Conservation (phyloP, 2,888 invertebrate species). For the Cerceris ruficornis region DNA sequence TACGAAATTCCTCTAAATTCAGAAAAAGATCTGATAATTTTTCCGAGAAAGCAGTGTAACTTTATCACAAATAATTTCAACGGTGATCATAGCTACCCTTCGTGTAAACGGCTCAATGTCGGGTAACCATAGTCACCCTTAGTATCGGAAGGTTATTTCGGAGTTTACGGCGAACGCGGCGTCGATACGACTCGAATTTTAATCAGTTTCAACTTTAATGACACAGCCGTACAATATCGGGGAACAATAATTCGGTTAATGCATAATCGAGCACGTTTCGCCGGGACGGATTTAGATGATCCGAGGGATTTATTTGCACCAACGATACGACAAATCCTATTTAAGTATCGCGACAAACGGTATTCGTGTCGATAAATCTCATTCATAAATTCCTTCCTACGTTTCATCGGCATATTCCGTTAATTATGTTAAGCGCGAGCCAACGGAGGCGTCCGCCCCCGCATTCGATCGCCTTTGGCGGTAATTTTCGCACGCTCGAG, state of each 20-base stretch:
- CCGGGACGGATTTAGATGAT: constrained; percentile 20
- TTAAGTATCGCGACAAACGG: constrained; percentile 35
- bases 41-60: no score
- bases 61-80: no score
- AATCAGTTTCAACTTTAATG: constrained; percentile 45
- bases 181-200: constrained; percentile 34
- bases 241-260: constrained; percentile 52
- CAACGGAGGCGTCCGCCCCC: no score
- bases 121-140: background rate
- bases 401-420: background rate
- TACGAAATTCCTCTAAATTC: no score
- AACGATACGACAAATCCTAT: constrained; percentile 47
- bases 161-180: background rate
- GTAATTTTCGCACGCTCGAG: constrained; percentile 34
- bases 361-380: constrained; percentile 1
- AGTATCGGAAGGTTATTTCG: background rate
- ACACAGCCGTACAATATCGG: constrained; percentile 24
- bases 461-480: constrained; percentile 21
- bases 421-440: background rate
- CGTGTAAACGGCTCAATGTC: background rate
- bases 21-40: no score
- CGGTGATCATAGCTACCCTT: no score
- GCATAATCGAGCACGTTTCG: constrained; percentile 38
- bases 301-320: constrained; percentile 47
- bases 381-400: background rate